Evolutionary conservation across 1,140 invertebrate species (phyloP).

Genomic region (Drosophila lacteicornis): DNA sequence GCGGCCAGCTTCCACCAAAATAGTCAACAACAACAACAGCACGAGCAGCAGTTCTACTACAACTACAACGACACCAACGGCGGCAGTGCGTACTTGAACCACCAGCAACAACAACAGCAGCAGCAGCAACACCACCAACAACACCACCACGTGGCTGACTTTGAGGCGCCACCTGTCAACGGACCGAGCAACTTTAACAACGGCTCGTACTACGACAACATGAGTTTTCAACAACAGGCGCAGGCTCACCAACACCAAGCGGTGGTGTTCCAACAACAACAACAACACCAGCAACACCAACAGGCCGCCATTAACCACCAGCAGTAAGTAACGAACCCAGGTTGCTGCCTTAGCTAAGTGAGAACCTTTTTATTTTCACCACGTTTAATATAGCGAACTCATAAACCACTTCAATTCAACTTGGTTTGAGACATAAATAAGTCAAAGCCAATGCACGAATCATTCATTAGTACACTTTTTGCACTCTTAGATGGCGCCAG

Average conservation of each 20-base stretch:
- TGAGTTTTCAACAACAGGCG: conserved; percentile 72
- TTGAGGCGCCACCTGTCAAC: conserved; percentile 66
- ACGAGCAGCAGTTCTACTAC: conserved; percentile 74
- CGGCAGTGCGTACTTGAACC: conserved; percentile 73
- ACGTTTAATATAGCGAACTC: not conserved
- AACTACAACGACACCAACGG: conserved; percentile 76
- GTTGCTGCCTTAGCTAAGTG: not conserved
- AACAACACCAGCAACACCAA: conserved; percentile 65
- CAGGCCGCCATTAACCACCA: conserved; percentile 65
- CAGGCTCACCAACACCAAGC: conserved; percentile 62
- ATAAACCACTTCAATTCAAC: not conserved
- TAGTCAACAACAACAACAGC: conserved; percentile 70
- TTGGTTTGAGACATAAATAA: not conserved
- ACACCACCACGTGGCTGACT: conserved; percentile 73
- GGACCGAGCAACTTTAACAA: conserved; percentile 70
- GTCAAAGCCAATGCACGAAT: not conserved
- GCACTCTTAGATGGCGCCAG: not conserved
- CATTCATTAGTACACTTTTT: not conserved
- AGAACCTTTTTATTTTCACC: not conserved
- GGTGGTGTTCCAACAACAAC: conserved; percentile 67
- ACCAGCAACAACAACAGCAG: conserved; percentile 62
- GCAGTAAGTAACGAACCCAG: conserved; percentile 51
- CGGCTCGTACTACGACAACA: conserved; percentile 77
- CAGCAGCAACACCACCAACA: conserved; percentile 60
- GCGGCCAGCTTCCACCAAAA: conserved; percentile 65